phyloP scores from a whole-genome alignment of 2,113 vertebrate species.

The Cynocephalus volans region DNA sequence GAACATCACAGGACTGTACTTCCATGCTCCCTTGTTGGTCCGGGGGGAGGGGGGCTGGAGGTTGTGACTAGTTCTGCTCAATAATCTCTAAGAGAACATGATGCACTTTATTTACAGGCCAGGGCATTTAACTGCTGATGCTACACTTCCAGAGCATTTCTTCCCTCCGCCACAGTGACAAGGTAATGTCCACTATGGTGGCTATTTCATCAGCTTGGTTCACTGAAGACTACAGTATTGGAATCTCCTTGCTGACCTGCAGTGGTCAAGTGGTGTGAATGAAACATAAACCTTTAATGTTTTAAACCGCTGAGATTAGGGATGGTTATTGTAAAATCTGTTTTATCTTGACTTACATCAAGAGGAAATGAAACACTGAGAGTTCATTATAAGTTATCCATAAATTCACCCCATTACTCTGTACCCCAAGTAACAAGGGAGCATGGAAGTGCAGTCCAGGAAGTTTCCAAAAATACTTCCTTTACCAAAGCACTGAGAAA shows the following conservation, averaged over 20 bases:
- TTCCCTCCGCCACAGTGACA: neutral
- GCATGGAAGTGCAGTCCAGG: neutral
- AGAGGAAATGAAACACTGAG: neutral
- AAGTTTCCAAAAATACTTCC: neutral
- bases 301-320: neutral
- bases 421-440: too few relatives aligned
- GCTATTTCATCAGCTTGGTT: neutral
- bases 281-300: neutral
- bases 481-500: neutral
- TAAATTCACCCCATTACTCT: neutral
- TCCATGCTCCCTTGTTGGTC: neutral
- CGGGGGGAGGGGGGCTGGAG: neutral
- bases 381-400: neutral
- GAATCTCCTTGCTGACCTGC: neutral
- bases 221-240: neutral
- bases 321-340: neutral
- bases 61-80: neutral
- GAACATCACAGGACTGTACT: neutral
- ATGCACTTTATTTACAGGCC: too few relatives aligned
- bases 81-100: neutral
- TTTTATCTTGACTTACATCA: neutral
- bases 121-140: neutral
- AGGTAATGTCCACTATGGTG: neutral
- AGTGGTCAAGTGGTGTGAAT: neutral
- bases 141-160: neutral